Evolutionary conservation across 2,113 vertebrate species (phyloP), one percentile per base, ranked within the genome.

Genomic region (Esox niger): DNA sequence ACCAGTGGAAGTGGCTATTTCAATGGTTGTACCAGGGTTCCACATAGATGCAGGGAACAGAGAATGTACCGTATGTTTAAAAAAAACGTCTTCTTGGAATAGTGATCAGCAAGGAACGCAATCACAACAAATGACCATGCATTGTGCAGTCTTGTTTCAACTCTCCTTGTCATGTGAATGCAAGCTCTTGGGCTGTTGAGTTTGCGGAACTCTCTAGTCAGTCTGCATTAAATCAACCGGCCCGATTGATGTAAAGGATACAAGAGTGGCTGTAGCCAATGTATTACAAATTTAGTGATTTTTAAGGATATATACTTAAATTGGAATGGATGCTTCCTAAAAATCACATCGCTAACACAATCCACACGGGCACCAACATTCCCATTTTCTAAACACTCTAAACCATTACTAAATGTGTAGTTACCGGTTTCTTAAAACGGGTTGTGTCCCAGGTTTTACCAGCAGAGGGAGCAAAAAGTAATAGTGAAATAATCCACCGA

Each of bases 391-490:
- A 49, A 49, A 49, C 20, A 21, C 6, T 21, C 47, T 15, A 43
- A 43, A 43, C n/a, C n/a, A n/a, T n/a, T 38, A 38, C 47, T 21
- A 52, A 52, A 52, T 8, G 21, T 52, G n/a, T 21, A 52, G 13
- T 31, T 8, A 27, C 9, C 11, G 29, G 60, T 31, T 72, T 55
- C 57, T 62, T 35, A 38, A 47, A 64, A 4, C 27, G 58, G 30
- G 20, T 33, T 43, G 49, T 70, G 4, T 86, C 74, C 74, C 64
- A 63, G 73, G 61, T 79, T 55, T 26, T 60, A 64, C 93, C 94
- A 90, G 92, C 91, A 96, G 94, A 92, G 93, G 94, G 93, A 90
- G 92, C 90, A 76, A 56, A 74, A 86, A 86, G 84, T 69, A 77
- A 66, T 43, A 43, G 38, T 43, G 5, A 52, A 21, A 21, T 11